phyloP scores from a whole-genome alignment of 2,888 invertebrate species.

The Arrhopalites spinosus region DNA sequence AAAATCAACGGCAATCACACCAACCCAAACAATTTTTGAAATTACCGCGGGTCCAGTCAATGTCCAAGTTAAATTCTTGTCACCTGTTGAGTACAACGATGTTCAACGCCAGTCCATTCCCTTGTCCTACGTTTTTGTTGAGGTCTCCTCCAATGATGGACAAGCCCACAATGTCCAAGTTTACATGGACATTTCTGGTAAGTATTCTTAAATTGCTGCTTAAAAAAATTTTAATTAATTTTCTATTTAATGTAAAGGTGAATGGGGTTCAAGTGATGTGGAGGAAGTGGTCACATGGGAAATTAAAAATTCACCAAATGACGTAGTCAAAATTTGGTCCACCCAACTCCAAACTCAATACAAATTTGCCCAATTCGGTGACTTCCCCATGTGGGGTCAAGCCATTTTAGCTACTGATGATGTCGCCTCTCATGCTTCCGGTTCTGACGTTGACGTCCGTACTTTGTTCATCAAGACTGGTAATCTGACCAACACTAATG shows the following conservation, averaged over 20 bases:
- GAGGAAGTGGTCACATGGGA: constrained; percentile 38
- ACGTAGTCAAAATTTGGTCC: constrained; percentile 41
- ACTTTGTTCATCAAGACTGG: constrained; percentile 39
- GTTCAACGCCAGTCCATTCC: constrained; percentile 47
- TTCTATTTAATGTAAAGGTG: too few species aligned
- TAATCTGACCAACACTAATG: constrained; percentile 39
- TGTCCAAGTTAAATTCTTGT: constrained; percentile 46
- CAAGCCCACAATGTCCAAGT: constrained; percentile 45
- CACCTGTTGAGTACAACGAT: constrained; percentile 48
- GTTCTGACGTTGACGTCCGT: constrained; percentile 32
- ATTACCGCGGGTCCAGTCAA: constrained; percentile 47
- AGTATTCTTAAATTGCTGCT: too few species aligned
- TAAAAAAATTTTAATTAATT: too few species aligned
- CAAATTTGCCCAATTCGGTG: constrained; percentile 39
- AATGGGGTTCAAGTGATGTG: constrained; percentile 40
- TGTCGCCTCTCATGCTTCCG: constrained; percentile 40
- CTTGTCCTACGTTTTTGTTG: constrained; percentile 46
- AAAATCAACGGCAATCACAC: constrained; percentile 38
- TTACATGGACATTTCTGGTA: constrained; percentile 48
- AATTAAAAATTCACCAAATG: too few species aligned
- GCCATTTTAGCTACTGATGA: constrained; percentile 40
- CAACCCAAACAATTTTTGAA: constrained; percentile 47
- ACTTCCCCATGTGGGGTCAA: constrained; percentile 48
- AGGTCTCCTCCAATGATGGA: constrained; percentile 42
- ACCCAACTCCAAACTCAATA: constrained; percentile 33